Base-by-base conservation (phyloP, 2,888 invertebrate species). In the Papilio protenor region DNA sequence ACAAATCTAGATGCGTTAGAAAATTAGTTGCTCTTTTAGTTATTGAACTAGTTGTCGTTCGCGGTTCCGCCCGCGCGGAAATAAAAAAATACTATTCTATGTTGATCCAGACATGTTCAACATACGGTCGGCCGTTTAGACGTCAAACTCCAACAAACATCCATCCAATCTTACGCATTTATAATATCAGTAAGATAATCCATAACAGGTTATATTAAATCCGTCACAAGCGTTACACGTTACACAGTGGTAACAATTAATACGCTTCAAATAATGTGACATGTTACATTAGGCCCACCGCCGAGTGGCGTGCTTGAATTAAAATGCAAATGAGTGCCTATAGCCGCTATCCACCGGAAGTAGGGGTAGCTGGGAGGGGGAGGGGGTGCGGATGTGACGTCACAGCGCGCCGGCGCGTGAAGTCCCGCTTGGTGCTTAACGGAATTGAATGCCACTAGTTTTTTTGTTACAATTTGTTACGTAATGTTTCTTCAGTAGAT, bases 351-450 rank as follows among this genome's bases (percentile, higher is more conserved):
- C 78, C 82, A 80, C 79, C 82, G 84, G 84, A 84, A 84, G 80
- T 80, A 33, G 27, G 72, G 70, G 69, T 69, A 40, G 27, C 3
- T 73, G 52, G 27, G 69, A 40, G 79, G 18, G n/a, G 2, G 75
- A 79, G 81, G 75, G 78, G 76, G 77, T 80, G 79, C 82, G 83
- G 85, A 85, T 82, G 82, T 84, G 84, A 85, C 84, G 84, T 84
- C 82, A 84, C 78, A 69, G 81, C 77, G 83, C 84, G 81, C 82
- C 80, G 82, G 70, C 71, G 82, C 84, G 82, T 83, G 81, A 82
- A 81, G 79, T 80, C 80, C 71, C 49, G 66, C 75, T 72, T n/a
- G 16, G 73, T 64, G 75, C 59, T 52, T 78, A 78, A 79, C 78
- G 78, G 78, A 73, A 73, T 76, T 69, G 70, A 79, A 69, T 75